Conservation (phyloP, 2,113 vertebrate species). For the Boleophthalmus pectinirostris region DNA sequence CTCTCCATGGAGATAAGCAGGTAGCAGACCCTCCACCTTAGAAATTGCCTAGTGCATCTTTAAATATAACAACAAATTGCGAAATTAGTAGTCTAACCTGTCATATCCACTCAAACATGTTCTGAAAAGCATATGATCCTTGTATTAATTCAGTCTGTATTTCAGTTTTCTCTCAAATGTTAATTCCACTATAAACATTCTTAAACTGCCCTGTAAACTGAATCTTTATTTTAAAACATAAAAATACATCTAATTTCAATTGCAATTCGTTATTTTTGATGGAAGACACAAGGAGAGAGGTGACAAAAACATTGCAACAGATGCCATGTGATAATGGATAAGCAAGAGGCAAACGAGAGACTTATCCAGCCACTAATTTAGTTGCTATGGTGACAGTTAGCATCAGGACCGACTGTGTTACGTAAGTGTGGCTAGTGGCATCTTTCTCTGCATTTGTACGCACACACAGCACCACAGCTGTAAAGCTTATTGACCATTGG, state of each 20-base stretch:
- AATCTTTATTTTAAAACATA: conserved; percentile 7
- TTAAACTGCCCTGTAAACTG: background rate
- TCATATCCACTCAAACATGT: too few relatives aligned
- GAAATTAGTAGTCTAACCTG: too few relatives aligned
- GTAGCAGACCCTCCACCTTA: too few relatives aligned
- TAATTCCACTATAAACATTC: too few relatives aligned
- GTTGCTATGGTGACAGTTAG: conserved; percentile 42
- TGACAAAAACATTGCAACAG: conserved; percentile 28
- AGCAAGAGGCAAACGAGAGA: background rate
- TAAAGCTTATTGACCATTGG: background rate
- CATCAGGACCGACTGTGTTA: conserved; percentile 40
- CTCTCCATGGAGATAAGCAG: too few relatives aligned
- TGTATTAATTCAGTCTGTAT: too few relatives aligned
- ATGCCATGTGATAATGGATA: background rate
- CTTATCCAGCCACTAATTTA: conserved; percentile 30
- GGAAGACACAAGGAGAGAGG: conserved; percentile 11
- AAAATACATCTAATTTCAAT: too few relatives aligned
- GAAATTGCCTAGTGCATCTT: too few relatives aligned
- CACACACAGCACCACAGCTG: conserved; percentile 1
- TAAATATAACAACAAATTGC: too few relatives aligned
- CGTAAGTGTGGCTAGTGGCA: conserved; percentile 38
- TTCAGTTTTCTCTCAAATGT: too few relatives aligned
- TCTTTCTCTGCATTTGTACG: conserved; percentile 31
- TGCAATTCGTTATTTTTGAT: too few relatives aligned
- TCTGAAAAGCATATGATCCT: too few relatives aligned